A percentile compares a stretch with the other conserved stretches of the same genome.
Conservation (phyloP, 1,140 invertebrate species). For the Drosophila saltans region DNA sequence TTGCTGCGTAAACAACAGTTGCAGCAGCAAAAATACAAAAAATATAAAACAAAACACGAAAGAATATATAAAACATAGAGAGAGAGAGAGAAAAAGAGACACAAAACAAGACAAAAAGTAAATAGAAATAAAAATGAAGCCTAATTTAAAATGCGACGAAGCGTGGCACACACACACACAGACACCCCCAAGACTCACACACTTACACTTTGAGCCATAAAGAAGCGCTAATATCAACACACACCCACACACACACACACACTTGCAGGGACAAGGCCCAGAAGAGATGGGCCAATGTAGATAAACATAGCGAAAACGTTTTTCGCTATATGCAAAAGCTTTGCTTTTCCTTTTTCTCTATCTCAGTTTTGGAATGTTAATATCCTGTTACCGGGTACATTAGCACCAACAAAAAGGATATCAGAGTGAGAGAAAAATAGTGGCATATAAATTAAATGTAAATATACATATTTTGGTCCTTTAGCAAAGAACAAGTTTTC, state of each 20-base stretch:
- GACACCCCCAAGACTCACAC: constrained; percentile 10
- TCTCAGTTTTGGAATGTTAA: constrained; percentile 10
- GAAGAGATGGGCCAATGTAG: constrained; percentile 67
- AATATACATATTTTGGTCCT: no score
- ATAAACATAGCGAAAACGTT: constrained; percentile 73
- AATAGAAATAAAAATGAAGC: constrained; percentile 80
- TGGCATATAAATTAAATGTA: no score
- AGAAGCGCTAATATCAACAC: constrained; percentile 68
- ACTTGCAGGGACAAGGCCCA: constrained; percentile 16
- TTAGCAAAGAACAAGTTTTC: no score
- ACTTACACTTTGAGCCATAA: constrained; percentile 48
- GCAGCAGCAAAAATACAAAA: constrained; percentile 35
- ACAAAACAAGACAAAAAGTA: constrained; percentile 61
- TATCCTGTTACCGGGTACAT: not conserved
- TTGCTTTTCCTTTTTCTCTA: constrained; percentile 27
- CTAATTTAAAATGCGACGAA: constrained; percentile 81
- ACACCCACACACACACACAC: constrained; percentile 13
- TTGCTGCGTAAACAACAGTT: constrained; percentile 49
- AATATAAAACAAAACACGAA: no score
- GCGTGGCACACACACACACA: constrained; percentile 53
- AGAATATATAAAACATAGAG: constrained; percentile 1
- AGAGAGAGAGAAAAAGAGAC: not conserved
- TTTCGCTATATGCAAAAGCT: constrained; percentile 69
- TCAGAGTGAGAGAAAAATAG: no score
- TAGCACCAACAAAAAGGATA: not conserved